Percentiles rank a stretch among this genome's conserved stretches.
Conservation (phyloP, 2,888 invertebrate species). For the Chironomus riparius region DNA sequence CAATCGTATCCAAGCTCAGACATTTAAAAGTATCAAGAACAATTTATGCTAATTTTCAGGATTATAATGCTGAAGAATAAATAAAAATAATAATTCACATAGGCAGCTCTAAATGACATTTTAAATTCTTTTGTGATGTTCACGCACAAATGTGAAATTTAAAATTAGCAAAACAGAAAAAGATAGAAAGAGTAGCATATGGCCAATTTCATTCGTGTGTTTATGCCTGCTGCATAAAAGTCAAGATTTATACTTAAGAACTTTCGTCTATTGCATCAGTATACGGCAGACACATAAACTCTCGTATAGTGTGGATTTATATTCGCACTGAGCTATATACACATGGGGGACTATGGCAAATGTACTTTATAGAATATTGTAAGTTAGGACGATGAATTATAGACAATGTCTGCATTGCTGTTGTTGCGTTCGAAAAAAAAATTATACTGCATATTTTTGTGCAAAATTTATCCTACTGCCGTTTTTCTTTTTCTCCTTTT, state of each 20-base stretch:
- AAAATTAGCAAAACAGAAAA: neutral
- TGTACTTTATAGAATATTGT: neutral
- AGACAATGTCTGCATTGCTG: neutral
- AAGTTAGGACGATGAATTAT: neutral
- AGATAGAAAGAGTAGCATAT: neutral
- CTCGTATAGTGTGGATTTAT: neutral
- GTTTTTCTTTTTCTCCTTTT: neutral
- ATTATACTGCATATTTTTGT: neutral
- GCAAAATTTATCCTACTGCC: neutral
- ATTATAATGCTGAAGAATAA: too few species aligned
- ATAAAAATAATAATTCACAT: too few species aligned
- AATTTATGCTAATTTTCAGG: too few species aligned
- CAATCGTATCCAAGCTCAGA: too few species aligned
- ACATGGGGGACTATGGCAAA: neutral
- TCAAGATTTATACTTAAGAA: neutral
- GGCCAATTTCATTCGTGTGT: neutral
- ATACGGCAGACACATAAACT: neutral
- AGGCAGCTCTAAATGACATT: too few species aligned
- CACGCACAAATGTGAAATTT: neutral
- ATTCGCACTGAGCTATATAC: neutral
- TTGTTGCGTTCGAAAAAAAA: constrained; percentile 6
- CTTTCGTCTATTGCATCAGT: neutral
- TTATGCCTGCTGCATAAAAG: too few species aligned
- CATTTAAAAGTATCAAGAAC: too few species aligned
- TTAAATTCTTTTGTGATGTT: neutral